Base-by-base conservation (phyloP, 2,113 vertebrate species). In the Hyperoodon ampullatus region DNA sequence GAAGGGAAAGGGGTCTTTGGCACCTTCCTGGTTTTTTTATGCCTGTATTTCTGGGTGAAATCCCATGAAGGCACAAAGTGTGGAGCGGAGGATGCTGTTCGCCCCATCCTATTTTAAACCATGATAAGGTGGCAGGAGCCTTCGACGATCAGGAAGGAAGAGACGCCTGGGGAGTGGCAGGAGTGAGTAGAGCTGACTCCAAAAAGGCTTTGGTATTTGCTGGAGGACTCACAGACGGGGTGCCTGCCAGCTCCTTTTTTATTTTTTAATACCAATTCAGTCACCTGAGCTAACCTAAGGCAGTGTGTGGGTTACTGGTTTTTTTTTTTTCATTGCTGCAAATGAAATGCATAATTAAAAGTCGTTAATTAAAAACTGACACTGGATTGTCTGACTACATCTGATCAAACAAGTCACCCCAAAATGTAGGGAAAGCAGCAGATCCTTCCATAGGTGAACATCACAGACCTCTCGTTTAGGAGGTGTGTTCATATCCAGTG, bases 271-370 rank as follows among this genome's bases (percentile, higher is more conserved):
- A 63, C 80, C 83, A 80, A 33, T 78, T 77, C 68, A n/a, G 65
- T 81, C 81, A 66, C 61, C 85, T 21, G 44, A 58, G n/a, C 72
- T 68, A 71, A 96, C 71, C 89, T 70, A 88, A 95, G 26, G 70
- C 91, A 47, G 70, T 1, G 8, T 44, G 42, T 39, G 44, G 58
- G 66, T 74, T 82, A 11, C n/a, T 71, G 44, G 12, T 33, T 55
- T 53, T 50, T 24, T 35, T 35, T 35, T 85, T 95, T 90, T 78
- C 90, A 95, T 91, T 63, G 66, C 35, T 93, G 26, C 71, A 87
- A 92, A 89, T 92, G 63, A 97, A 94, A 89, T n/a, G 39, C n/a
- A 35, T 75, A 19, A 93, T 81, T 82, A 89, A 96, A 96, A 83
- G 81, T 23, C 12, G 15, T 84, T 68, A 71, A 80, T 95, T 70